Conservation (phyloP, 2,888 invertebrate genomes). For the Cryptops parisi region DNA sequence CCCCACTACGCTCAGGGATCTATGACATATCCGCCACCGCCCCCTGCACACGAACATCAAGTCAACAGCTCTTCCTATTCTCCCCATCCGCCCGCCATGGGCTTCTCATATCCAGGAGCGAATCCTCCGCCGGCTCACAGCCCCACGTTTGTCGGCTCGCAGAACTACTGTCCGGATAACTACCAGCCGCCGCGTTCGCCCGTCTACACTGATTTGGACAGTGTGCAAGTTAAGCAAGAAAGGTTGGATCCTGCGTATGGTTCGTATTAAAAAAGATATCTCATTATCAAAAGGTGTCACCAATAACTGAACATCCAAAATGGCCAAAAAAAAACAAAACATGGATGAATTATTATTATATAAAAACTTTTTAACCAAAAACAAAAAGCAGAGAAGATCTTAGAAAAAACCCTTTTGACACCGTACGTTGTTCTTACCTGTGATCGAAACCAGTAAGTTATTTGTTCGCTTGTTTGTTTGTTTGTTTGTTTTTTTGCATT, state of each 20-base stretch:
- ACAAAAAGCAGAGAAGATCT: no score
- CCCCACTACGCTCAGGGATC: neutral
- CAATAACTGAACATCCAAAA: no score
- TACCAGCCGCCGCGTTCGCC: conserved; percentile 23
- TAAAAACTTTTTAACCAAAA: no score
- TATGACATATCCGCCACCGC: conserved; percentile 5
- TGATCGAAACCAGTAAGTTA: no score
- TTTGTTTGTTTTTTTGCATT: no score
- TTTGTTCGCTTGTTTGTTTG: no score
- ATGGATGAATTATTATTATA: no score
- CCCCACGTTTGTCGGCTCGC: conserved; percentile 31
- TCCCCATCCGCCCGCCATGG: conserved; percentile 7
- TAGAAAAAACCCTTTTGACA: no score
- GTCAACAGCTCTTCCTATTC: conserved; percentile 6
- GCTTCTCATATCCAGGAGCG: conserved; percentile 6
- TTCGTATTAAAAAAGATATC: conserved; percentile 40
- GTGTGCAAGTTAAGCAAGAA: conserved; percentile 31
- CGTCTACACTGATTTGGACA: conserved; percentile 18
- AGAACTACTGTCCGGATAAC: conserved; percentile 28
- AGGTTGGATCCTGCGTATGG: conserved; percentile 38
- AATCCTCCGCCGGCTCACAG: conserved; percentile 23
- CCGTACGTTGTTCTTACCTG: no score
- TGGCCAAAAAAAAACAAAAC: no score
- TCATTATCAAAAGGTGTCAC: no score
- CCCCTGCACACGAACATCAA: conserved; percentile 1